Evolutionary conservation across 2,113 vertebrate genomes (phyloP).

Genomic region (Vidua chalybeata): DNA sequence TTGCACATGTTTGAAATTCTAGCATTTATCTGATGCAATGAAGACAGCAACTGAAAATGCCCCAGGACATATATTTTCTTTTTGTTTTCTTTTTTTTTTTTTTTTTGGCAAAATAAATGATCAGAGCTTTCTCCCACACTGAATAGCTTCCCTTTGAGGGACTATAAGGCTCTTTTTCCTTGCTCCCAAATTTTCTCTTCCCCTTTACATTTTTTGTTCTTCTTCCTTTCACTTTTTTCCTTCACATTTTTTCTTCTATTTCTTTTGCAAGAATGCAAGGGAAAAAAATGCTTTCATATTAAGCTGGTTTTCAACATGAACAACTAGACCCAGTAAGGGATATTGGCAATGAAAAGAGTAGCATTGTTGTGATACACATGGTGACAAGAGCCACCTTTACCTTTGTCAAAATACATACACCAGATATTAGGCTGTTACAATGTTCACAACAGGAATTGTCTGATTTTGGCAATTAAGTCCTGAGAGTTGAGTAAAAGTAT

Average conservation of each 20-base stretch:
- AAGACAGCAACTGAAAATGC: neutral
- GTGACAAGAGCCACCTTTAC: neutral
- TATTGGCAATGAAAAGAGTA: neutral
- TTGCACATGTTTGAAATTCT: neutral
- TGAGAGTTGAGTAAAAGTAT: neutral
- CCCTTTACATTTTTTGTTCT: neutral
- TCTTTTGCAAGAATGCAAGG: neutral
- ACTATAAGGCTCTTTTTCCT: neutral
- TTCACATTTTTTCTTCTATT: fast-evolving
- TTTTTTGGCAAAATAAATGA: neutral
- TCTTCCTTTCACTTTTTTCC: neutral
- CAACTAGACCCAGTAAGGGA: neutral
- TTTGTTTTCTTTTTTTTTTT: neutral
- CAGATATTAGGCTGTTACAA: neutral
- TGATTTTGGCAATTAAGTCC: constrained; percentile 7
- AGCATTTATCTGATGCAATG: neutral
- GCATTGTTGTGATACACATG: neutral
- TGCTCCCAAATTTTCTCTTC: neutral
- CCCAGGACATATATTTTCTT: neutral
- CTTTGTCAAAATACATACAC: neutral
- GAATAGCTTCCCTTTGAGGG: neutral
- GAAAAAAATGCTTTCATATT: neutral
- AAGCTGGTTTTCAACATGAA: neutral
- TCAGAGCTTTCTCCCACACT: neutral
- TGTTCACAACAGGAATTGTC: neutral